phyloP scores from a whole-genome alignment of 1,140 invertebrate species.

The Tachypleus tridentatus region DNA sequence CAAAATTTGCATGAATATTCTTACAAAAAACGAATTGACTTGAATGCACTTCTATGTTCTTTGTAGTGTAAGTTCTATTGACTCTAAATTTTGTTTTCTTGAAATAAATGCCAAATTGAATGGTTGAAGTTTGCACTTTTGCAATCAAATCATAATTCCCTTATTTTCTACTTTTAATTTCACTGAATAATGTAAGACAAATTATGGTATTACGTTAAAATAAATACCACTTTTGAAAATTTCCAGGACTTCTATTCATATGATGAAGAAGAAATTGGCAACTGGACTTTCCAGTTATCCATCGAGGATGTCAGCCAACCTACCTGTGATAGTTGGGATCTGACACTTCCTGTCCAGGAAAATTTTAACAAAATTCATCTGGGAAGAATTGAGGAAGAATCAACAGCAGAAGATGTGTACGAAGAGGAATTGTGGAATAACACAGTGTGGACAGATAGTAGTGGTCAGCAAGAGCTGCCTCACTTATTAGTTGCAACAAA shows the following conservation, averaged over 20 bases:
- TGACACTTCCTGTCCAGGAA: not conserved
- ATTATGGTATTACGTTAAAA: too few relatives aligned
- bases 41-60: too few relatives aligned
- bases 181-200: too few relatives aligned
- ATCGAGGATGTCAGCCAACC: conserved; percentile 42
- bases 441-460: not conserved
- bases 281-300: conserved; percentile 60
- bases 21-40: too few relatives aligned
- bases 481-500: conserved; percentile 35
- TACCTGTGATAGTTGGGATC: not conserved
- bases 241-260: conserved; percentile 47
- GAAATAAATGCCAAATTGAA: too few relatives aligned
- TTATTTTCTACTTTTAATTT: too few relatives aligned
- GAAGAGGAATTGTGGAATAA: conserved; percentile 1
- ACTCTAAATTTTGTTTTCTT: too few relatives aligned
- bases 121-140: too few relatives aligned
- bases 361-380: not conserved
- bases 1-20: too few relatives aligned
- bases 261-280: conserved; percentile 58
- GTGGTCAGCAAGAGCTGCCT: not conserved
- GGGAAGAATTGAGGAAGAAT: not conserved
- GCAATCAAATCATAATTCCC: too few relatives aligned
- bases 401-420: not conserved
- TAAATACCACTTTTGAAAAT: conserved; percentile 19
- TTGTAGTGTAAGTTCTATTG: too few relatives aligned